phyloP scores from a whole-genome alignment of 30 jellyfish, hydroid and myxozoan genomes.

The Clytia hemisphaerica region DNA sequence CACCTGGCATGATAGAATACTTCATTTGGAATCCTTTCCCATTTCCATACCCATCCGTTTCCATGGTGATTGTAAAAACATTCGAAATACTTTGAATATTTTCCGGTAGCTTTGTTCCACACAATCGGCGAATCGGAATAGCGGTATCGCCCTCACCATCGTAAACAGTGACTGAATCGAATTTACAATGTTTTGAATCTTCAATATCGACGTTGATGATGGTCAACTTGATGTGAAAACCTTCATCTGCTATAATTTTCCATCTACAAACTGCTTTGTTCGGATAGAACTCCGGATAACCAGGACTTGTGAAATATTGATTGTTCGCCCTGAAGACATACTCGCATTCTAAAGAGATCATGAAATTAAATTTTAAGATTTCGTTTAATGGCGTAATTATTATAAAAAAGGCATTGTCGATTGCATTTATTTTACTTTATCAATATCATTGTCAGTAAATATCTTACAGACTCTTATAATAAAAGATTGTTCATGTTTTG shows the following conservation, averaged over 20 bases:
- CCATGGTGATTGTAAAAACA: background rate
- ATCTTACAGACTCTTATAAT: too few relatives aligned
- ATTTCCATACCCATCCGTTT: slow-evolving; percentile 3
- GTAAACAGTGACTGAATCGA: slow-evolving; percentile 17
- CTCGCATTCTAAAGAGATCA: background rate
- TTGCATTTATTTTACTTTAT: too few relatives aligned
- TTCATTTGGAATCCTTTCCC: slow-evolving; percentile 6
- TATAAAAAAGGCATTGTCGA: too few relatives aligned
- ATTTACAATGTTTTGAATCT: slow-evolving; percentile 8
- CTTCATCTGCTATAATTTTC: slow-evolving; percentile 6
- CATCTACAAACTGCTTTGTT: slow-evolving; percentile 4
- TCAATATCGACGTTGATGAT: background rate
- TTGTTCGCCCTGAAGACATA: background rate
- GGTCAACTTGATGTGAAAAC: slow-evolving; percentile 10
- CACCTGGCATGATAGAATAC: slow-evolving; percentile 10
- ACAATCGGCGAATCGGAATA: background rate
- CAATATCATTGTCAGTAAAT: too few relatives aligned
- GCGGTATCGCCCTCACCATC: slow-evolving; percentile 23
- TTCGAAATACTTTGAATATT: background rate
- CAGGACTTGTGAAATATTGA: background rate
- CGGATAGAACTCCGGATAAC: slow-evolving; percentile 9
- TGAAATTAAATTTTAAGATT: too few relatives aligned
- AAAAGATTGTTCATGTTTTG: too few relatives aligned
- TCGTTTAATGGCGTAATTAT: too few relatives aligned
- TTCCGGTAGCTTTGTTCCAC: slow-evolving; percentile 11